phyloP scores from a whole-genome alignment of 1,140 invertebrate genomes.

The Zaprionus capensis region DNA sequence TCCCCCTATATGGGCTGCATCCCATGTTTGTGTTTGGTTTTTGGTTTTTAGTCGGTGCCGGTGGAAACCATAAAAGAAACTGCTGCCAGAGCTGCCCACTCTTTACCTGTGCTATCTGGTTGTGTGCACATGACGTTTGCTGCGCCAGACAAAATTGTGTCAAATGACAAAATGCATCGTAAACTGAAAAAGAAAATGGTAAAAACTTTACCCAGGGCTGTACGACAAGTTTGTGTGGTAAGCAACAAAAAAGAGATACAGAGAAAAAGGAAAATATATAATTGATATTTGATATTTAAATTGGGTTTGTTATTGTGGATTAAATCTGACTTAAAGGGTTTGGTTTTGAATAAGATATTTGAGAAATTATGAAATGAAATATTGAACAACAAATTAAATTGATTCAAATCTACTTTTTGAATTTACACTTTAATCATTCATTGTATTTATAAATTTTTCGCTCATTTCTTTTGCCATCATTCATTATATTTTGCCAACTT shows the following conservation, averaged over 20 bases:
- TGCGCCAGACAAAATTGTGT: conserved; percentile 72
- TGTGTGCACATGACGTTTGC: conserved; percentile 43
- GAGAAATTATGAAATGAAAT: not conserved
- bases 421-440: not conserved
- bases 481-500: conserved; percentile 23
- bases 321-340: not conserved
- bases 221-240: conserved; percentile 26
- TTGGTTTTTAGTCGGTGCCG: conserved; percentile 29
- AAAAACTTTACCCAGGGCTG: conserved; percentile 45
- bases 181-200: conserved; percentile 57
- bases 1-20: not conserved
- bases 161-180: conserved; percentile 79
- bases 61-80: conserved; percentile 72
- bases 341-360: not conserved
- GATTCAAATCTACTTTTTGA: not conserved
- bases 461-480: not conserved
- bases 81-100: not conserved
- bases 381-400: no score
- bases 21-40: conserved; percentile 57
- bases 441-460: not conserved
- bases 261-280: not conserved
- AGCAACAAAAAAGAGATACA: not conserved
- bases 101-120: conserved; percentile 21
- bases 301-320: not conserved
- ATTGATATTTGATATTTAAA: conserved; percentile 6